Conservation (phyloP, 2,888 invertebrate species). For the Phyto melanocephala region DNA sequence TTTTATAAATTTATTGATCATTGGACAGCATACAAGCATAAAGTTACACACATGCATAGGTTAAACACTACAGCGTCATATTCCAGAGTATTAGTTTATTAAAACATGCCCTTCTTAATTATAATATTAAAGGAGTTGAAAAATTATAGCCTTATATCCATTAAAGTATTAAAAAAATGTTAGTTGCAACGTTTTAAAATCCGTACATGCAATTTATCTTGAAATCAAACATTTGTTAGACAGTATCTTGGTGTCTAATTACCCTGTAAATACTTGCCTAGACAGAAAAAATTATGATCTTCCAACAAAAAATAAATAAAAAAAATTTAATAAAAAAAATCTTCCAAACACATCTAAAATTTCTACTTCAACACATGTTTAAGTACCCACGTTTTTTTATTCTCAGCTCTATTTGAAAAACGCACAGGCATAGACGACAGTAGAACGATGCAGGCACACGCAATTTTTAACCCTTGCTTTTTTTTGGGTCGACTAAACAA, state of each 20-base stretch:
- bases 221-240: constrained; percentile 10
- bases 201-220: neutral
- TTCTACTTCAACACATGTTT: constrained; percentile 73
- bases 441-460: constrained; percentile 67
- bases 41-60: no score
- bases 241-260: constrained; percentile 49
- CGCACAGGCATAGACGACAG: constrained; percentile 27
- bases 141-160: no score
- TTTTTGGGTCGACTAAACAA: constrained; percentile 29
- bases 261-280: constrained; percentile 64
- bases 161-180: no score
- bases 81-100: no score
- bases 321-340: constrained; percentile 4
- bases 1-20: no score
- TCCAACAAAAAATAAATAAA: neutral
- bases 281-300: constrained; percentile 25
- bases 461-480: constrained; percentile 74
- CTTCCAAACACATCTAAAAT: neutral
- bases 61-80: no score
- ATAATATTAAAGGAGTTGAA: no score
- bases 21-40: no score
- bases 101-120: no score
- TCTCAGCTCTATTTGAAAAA: constrained; percentile 21
- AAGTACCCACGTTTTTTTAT: constrained; percentile 78
- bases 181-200: no score